Percentiles rank a stretch among this genome's conserved stretches.
phyloP scores from a whole-genome alignment of 2,113 vertebrate genomes.

The Istiophorus platypterus region DNA sequence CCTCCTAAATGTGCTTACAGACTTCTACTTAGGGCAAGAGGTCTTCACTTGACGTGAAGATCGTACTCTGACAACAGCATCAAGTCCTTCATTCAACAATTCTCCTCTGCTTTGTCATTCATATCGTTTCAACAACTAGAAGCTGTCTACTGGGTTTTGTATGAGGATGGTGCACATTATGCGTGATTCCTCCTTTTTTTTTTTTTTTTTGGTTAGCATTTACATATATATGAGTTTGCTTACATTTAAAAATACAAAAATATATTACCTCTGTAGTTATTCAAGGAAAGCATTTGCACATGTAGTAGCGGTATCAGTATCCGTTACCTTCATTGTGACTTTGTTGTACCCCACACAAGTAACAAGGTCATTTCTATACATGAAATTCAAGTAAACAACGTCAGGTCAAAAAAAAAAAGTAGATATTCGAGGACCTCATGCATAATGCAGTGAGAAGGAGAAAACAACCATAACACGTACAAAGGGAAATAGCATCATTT shows the following conservation, averaged over 20 bases:
- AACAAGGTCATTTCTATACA: conserved; percentile 83
- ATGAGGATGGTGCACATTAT: conserved; percentile 49
- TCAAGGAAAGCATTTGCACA: conserved; percentile 81
- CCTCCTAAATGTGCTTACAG: conserved; percentile 71
- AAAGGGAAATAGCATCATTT: conserved; percentile 60
- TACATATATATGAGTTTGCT: conserved; percentile 70
- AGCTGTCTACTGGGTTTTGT: conserved; percentile 64
- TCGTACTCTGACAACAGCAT: conserved; percentile 32
- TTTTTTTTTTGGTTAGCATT: conserved; percentile 68
- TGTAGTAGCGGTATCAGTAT: conserved; percentile 73
- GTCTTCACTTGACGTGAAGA: conserved; percentile 12
- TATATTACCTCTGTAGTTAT: conserved; percentile 85
- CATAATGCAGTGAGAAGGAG: conserved; percentile 72
- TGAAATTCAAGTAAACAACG: conserved; percentile 86
- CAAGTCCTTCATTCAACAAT: conserved; percentile 68
- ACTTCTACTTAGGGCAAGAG: conserved; percentile 44
- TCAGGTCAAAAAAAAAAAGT: conserved; percentile 72
- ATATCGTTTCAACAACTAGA: conserved; percentile 62
- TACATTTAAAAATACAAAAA: conserved; percentile 85
- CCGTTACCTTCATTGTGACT: conserved; percentile 79
- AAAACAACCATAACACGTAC: conserved; percentile 48
- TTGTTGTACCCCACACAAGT: conserved; percentile 78
- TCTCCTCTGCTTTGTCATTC: conserved; percentile 54
- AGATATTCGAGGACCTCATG: conserved; percentile 69
- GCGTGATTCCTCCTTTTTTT: conserved; percentile 48